A percentile compares a stretch with the other conserved stretches of the same genome.
phyloP scores from a whole-genome alignment of 1,140 invertebrate genomes.

The Berghia stephanieae region DNA sequence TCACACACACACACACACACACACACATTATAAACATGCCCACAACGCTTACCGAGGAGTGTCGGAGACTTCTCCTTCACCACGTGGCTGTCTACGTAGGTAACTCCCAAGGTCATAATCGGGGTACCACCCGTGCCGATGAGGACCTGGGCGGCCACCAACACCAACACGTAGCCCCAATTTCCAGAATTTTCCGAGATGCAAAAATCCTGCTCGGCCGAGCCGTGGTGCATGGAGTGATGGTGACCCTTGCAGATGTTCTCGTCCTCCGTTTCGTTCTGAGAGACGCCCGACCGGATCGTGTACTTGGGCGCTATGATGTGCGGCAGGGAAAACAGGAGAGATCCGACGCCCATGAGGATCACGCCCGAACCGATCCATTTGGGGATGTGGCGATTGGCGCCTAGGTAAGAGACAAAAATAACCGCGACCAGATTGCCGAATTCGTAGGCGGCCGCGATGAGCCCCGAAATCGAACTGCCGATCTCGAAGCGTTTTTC shows the following conservation, averaged over 20 bases:
- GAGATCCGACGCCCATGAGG: conserved; percentile 84
- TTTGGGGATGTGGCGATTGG: conserved; percentile 91
- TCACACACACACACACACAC: too few species aligned
- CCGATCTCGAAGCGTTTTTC: conserved; percentile 96
- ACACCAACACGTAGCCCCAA: conserved; percentile 68
- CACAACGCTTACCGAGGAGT: conserved; percentile 68
- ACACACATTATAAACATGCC: too few species aligned
- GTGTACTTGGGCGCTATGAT: conserved; percentile 68
- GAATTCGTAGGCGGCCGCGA: conserved; percentile 94
- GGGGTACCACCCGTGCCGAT: conserved; percentile 71
- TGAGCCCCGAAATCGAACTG: conserved; percentile 88
- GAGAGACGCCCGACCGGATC: conserved; percentile 65
- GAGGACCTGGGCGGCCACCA: conserved; percentile 69
- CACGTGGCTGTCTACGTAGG: conserved; percentile 72
- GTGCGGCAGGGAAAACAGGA: conserved; percentile 80
- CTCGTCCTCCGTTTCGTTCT: conserved; percentile 48
- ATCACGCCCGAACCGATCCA: conserved; percentile 94
- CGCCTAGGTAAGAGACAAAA: conserved; percentile 94
- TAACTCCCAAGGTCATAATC: conserved; percentile 71
- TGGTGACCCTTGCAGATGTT: conserved; percentile 53
- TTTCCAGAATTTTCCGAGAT: conserved; percentile 62
- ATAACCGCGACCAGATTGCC: conserved; percentile 93
- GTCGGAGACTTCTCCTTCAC: conserved; percentile 69
- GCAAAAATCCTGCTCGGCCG: conserved; percentile 39
- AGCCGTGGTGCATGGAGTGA: conserved; percentile 15